Conservation (phyloP, 2,113 vertebrate genomes). For the Lasiurus cinereus region DNA sequence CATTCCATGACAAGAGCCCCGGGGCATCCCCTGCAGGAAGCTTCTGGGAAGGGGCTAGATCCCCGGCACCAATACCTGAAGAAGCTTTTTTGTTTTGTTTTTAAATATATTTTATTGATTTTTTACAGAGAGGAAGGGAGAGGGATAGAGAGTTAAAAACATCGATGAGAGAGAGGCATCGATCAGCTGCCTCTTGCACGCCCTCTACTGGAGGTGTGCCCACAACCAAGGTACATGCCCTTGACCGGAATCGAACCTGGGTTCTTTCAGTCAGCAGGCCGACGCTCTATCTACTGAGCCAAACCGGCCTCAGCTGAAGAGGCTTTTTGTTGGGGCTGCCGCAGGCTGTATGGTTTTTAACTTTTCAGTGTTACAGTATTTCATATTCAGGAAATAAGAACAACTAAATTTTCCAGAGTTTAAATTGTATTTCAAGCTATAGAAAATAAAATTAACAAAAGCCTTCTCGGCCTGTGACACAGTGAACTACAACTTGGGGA, state of each 20-base stretch:
- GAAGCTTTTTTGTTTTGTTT: neutral
- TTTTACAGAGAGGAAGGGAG: too few species aligned
- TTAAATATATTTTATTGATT: too few species aligned
- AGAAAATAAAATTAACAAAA: conserved; percentile 8
- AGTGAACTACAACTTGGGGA: neutral
- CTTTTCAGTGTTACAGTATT: neutral
- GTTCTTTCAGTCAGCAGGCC: too few species aligned
- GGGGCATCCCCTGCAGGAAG: neutral
- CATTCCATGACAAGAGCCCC: neutral
- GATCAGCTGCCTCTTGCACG: too few species aligned
- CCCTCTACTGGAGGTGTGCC: too few species aligned
- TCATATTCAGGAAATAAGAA: neutral
- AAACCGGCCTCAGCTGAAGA: too few species aligned
- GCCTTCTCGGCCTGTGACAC: neutral
- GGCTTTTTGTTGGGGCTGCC: neutral
- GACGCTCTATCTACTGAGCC: too few species aligned
- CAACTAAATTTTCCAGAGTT: neutral
- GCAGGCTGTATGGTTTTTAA: neutral
- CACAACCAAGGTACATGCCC: too few species aligned
- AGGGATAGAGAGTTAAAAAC: too few species aligned
- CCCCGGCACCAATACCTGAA: accelerated
- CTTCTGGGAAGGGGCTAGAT: neutral
- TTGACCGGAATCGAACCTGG: too few species aligned
- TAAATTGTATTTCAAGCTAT: neutral
- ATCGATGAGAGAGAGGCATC: too few species aligned